phyloP scores from a whole-genome alignment of 92 coral and sea anemone species.

The Palythoa caribaeorum region DNA sequence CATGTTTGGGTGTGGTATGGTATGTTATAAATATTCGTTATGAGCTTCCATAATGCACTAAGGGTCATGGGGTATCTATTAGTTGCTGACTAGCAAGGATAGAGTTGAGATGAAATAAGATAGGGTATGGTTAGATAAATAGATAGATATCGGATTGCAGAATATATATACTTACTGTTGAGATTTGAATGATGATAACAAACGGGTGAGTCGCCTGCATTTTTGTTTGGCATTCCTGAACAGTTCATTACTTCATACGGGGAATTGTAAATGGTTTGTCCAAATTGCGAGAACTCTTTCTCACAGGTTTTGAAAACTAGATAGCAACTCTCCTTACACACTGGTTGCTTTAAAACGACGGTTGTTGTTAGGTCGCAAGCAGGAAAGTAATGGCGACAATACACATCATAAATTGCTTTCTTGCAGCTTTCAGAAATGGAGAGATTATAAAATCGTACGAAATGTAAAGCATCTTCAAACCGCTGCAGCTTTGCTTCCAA shows the following conservation, averaged over 20 bases:
- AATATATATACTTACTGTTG: constrained; percentile 25
- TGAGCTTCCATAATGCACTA: too few relatives aligned
- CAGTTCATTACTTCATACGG: constrained; percentile 21
- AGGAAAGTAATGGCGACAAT: constrained; percentile 23
- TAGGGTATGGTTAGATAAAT: too few relatives aligned
- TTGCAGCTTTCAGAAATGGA: neutral
- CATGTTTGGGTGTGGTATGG: too few relatives aligned
- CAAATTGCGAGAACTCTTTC: neutral
- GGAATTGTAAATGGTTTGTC: neutral
- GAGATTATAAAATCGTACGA: neutral
- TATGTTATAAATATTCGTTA: too few relatives aligned
- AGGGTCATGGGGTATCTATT: too few relatives aligned
- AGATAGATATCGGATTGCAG: too few relatives aligned
- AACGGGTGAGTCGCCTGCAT: constrained; percentile 32
- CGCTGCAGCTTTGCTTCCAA: neutral
- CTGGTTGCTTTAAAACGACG: neutral
- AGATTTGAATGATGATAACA: constrained; percentile 14
- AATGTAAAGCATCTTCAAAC: neutral
- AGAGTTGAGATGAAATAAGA: too few relatives aligned
- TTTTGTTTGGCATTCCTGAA: neutral
- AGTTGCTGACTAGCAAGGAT: too few relatives aligned
- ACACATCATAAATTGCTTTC: neutral
- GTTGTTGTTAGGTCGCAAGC: constrained; percentile 13
- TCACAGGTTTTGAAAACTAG: neutral
- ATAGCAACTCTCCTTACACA: constrained; percentile 27